Evolutionary conservation across 2,113 vertebrate genomes (phyloP), one percentile per base, ranked within the genome.

Genomic region (Cynocephalus volans): DNA sequence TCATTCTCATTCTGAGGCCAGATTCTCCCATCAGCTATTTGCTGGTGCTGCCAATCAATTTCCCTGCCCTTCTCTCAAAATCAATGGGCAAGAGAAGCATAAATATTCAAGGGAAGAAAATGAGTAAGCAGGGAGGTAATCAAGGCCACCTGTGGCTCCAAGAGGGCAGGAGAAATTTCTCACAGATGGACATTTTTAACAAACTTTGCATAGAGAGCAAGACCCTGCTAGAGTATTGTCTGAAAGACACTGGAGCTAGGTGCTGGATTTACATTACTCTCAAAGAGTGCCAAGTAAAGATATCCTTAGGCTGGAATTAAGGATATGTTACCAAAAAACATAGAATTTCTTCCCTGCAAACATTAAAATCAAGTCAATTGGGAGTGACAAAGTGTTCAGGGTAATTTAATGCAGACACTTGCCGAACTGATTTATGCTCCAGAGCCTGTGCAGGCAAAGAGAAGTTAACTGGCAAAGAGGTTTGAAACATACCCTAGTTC

Each of bases 31-130:
- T 93, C 70, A 90, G 91, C 52, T 83, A 91, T 97, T 97, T 83
- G 70, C 69, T 1, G 1, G 5, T 65, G 28, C 94, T 95, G 93
- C 65, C 96, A 96, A 97, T 97, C 96, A 97, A 85, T 95, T 87
- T 90, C 31, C 65, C 87, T 80, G 81, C 2, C 4, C 26, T 45
- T 91, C n/a, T 97, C 89, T 95, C 75, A 93, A 97, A 97, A 96
- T 93, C 95, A 92, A 50, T 96, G 80, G 64, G 28, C 48, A 80
- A 93, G 65, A 83, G 17, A 73, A 79, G 23, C 85, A 96, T 76
- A 97, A 72, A 96, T 96, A 97, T 96, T 97, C 92, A 97, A 93
- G 58, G 24, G 15, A 81, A 83, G 93, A 89, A 94, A 93, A 97
- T 50, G 89, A 98, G 60, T 4, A 60, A 52, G 52, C 21, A 62